Evolutionary conservation across 2,888 invertebrate genomes (phyloP).

Genomic region (Euclidia mi): DNA sequence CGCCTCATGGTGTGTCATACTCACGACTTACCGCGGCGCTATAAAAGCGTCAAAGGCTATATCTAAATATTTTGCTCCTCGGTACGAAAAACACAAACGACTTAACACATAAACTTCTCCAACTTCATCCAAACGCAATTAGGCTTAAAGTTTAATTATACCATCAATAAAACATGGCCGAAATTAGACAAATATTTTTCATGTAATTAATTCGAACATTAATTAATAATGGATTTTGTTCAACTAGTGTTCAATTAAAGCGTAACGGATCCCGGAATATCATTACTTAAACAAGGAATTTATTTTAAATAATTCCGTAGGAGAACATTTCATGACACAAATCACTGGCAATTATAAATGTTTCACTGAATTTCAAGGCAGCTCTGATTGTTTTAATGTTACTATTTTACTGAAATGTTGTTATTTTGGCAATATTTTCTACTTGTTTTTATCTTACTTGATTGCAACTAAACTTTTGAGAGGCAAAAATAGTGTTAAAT

Average conservation of each 20-base stretch:
- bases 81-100: too few species aligned
- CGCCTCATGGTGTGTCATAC: too few species aligned
- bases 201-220: constrained; percentile 40
- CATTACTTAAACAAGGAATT: constrained; percentile 41
- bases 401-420: constrained; percentile 21
- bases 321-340: constrained; percentile 36
- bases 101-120: background rate
- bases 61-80: too few species aligned
- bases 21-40: too few species aligned
- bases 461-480: too few species aligned
- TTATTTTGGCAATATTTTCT: too few species aligned
- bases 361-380: constrained; percentile 27
- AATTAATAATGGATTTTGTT: constrained; percentile 45
- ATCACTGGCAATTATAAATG: constrained; percentile 47
- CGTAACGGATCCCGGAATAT: constrained; percentile 29
- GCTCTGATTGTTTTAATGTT: constrained; percentile 20
- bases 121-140: constrained; percentile 2
- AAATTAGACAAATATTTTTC: constrained; percentile 45
- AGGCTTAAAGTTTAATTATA: constrained; percentile 4
- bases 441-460: too few species aligned
- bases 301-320: constrained; percentile 50
- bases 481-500: too few species aligned
- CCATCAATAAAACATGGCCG: constrained; percentile 7
- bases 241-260: constrained; percentile 59
- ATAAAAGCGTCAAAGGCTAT: too few species aligned